These are phyloP conservation scores for Gymnarchus niloticus DNA, from an alignment of 2,113 vertebrate genomes.

Conservation along the genomic window DNA sequence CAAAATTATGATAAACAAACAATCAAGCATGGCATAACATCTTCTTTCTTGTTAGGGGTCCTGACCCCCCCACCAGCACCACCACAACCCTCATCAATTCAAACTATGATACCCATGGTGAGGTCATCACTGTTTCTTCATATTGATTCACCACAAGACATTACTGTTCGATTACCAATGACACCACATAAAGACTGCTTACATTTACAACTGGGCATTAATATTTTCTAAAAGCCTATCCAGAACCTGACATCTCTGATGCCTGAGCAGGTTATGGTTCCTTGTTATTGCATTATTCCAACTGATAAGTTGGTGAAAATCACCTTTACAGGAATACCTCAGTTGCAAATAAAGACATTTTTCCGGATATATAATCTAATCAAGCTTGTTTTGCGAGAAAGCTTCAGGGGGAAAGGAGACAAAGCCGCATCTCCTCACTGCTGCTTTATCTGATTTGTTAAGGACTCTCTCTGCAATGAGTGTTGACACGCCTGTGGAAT, in stretches of 20 bases:
- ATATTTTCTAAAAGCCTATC: neutral
- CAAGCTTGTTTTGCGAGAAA: neutral
- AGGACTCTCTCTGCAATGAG: neutral
- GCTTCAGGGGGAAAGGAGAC: neutral
- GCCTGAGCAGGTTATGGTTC: neutral
- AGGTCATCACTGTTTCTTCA: neutral
- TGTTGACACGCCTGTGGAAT: too few species aligned
- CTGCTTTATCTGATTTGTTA: neutral
- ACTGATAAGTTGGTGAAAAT: neutral
- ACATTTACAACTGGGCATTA: neutral
- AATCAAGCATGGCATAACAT: too few species aligned
- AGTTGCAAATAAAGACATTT: neutral
- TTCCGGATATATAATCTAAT: neutral
- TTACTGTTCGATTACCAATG: neutral
- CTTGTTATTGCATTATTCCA: neutral
- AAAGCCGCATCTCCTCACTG: neutral
- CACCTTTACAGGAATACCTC: neutral
- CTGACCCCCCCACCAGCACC: too few species aligned
- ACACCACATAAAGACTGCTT: neutral
- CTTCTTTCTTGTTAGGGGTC: too few species aligned
- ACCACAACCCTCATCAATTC: too few species aligned
- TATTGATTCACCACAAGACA: neutral
- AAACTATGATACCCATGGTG: too few species aligned
- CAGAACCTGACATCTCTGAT: neutral
- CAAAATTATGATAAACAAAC: too few species aligned